Base-by-base conservation (phyloP, 2,888 invertebrate species). In the Hypselothyrea guttata region DNA sequence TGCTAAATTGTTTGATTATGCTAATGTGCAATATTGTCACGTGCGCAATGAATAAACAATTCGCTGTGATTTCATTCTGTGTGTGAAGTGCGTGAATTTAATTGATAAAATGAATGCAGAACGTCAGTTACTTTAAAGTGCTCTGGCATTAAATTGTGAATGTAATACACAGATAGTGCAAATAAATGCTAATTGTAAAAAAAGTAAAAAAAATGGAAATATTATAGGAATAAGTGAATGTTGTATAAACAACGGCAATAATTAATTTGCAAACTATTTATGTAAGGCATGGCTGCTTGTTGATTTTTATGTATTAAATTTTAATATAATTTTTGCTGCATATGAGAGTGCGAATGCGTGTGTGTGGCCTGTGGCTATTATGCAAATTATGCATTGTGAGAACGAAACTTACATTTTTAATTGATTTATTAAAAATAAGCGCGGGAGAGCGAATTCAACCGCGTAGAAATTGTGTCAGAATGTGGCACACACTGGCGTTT, bases 321-420 rank as follows among this genome's bases (percentile, higher is more conserved):
- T 22, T 4, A 22, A 22, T 33, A 33, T 34, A 41, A 33, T 60
- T 46, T 13, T 48, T 49, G 33, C 15, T 31, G 11, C 9, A 37
- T 30, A 40, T 27, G 12, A 33, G 34, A 5, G n/a, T 38, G 41
- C 34, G 5, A 4, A 7, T 35, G 27, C 45, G 47, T 40, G 40
- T 8, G 46, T 9, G 16, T 48, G 56, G 45, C 13, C 47, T 54
- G 53, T 33, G 69, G 71, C 55, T 60, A 62, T 83, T 74, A 72
- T 72, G 83, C 58, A 76, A 79, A 81, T 83, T 67, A 70, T 81
- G 74, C 61, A 65, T 66, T 74, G 71, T 74, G 74, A 61, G 71
- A 76, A 81, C 51, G 71, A 74, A 76, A 83, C 76, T 69, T 75
- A 72, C 62, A 83, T 83, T 79, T 83, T 76, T 79, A 81, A 79